Evolutionary conservation across 1,140 invertebrate species (phyloP), one percentile per base, ranked within the genome.

Genomic region (Drosophila bifasciata): DNA sequence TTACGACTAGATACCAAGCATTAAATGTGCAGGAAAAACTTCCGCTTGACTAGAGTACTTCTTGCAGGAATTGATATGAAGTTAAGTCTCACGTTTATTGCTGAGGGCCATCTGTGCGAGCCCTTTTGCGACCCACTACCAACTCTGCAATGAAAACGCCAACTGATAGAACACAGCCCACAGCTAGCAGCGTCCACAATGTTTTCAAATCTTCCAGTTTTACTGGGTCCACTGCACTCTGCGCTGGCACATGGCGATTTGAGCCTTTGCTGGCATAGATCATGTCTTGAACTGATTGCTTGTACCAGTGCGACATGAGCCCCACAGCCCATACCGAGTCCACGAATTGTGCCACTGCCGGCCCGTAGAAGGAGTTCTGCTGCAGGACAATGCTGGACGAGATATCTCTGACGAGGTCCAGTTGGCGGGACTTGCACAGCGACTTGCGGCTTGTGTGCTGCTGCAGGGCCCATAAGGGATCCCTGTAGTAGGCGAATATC

Each of bases 361-460:
- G 0, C 9, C 17, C 41, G 32, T 60, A 80, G 2, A 76, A 19
- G 0, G 78, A 80, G 7, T 72, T 79, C 43, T 9, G 15, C 7
- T 51, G 60, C 3, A 79, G 1, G 2, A 67, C 6, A 0, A 56
- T 1, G 15, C n/a, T 5, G 2, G 13, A 19, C 8, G 52, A 1
- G 0, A 70, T n/a, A 5, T 25, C 45, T 13, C 46, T 25, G 3
- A 57, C 0, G 2, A 79, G 25, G 0, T 67, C 7, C 25, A 79
- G 15, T 1, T 40, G 1, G 0, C 13, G 19, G 0, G 66, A 11
- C 1, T 19, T 56, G 16, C 78, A 80, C 0, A 80, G 41, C 0
- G 21, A 4, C 3, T 36, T 50, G 2, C 41, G 36, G 0, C 36
- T 15, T 0, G 17, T 17, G 9, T 15, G 21, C 6, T 3, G 19